Percentiles rank a stretch among this genome's conserved stretches.
phyloP scores from a whole-genome alignment of 2,888 invertebrate species.

The Perizoma affinitatum region DNA sequence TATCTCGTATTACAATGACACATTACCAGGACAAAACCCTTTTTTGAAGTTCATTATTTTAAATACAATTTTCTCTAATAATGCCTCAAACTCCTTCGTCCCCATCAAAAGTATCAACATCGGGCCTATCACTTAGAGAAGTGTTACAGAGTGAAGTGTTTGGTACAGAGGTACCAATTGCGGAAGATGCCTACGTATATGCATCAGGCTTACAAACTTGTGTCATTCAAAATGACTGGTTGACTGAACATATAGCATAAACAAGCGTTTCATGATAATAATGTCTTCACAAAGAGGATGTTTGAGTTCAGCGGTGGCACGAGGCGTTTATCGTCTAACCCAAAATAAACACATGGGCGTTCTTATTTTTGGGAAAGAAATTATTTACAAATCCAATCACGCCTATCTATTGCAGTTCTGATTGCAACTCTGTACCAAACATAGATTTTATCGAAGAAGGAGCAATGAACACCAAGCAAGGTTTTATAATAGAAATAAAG shows the following conservation, averaged over 20 bases:
- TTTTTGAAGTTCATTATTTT: too few relatives aligned
- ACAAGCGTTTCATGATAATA: slow-evolving; percentile 37
- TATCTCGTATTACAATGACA: too few relatives aligned
- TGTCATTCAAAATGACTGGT: slow-evolving; percentile 6
- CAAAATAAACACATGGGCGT: slow-evolving; percentile 59
- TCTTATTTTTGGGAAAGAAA: slow-evolving; percentile 38
- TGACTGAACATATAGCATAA: slow-evolving; percentile 18
- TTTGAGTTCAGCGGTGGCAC: slow-evolving; percentile 53
- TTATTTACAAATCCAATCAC: neutral
- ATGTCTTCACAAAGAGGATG: slow-evolving; percentile 51
- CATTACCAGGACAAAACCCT: too few relatives aligned
- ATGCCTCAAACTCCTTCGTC: too few relatives aligned
- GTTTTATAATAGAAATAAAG: too few relatives aligned
- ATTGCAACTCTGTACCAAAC: neutral
- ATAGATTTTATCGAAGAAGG: too few relatives aligned
- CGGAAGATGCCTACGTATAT: neutral
- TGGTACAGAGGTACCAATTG: too few relatives aligned
- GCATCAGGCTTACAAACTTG: neutral
- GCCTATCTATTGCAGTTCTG: slow-evolving; percentile 31
- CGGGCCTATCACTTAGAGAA: too few relatives aligned
- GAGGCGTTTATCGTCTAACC: slow-evolving; percentile 51
- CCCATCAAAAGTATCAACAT: too few relatives aligned
- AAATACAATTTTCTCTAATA: too few relatives aligned
- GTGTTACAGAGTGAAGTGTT: too few relatives aligned
- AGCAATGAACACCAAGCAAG: too few relatives aligned